These are phyloP conservation scores for Ceyx erithaca DNA, from an alignment of 2,797 vertebrate species.

Conservation along the genomic window DNA sequence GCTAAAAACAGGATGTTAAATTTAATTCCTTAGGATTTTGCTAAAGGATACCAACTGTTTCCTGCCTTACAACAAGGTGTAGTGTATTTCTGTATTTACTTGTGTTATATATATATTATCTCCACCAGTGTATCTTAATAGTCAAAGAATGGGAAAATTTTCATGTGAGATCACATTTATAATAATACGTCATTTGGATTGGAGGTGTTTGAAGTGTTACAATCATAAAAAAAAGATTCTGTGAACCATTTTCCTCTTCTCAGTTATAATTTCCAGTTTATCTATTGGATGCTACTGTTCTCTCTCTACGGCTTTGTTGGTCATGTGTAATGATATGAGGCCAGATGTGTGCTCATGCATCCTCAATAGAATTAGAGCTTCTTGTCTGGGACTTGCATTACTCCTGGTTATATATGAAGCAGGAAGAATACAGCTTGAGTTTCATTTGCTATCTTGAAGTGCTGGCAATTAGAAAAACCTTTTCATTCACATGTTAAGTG, in stretches of 20 bases:
- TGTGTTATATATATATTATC: background rate
- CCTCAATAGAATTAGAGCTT: background rate
- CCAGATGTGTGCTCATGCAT: background rate
- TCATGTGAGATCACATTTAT: background rate
- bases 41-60: background rate
- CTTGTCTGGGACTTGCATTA: background rate
- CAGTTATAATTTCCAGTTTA: background rate
- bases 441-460: background rate
- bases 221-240: background rate
- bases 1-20: background rate
- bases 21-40: background rate
- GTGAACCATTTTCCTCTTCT: background rate
- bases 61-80: background rate
- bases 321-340: background rate
- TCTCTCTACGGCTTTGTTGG: background rate
- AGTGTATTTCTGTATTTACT: background rate
- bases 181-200: background rate
- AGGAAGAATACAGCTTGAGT: background rate
- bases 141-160: background rate
- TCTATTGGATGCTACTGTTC: background rate
- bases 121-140: background rate
- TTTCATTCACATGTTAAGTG: background rate
- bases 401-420: background rate
- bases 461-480: background rate
- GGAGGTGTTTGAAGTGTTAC: background rate